Base-by-base conservation (phyloP, 1,140 invertebrate genomes). In the Mya arenaria region DNA sequence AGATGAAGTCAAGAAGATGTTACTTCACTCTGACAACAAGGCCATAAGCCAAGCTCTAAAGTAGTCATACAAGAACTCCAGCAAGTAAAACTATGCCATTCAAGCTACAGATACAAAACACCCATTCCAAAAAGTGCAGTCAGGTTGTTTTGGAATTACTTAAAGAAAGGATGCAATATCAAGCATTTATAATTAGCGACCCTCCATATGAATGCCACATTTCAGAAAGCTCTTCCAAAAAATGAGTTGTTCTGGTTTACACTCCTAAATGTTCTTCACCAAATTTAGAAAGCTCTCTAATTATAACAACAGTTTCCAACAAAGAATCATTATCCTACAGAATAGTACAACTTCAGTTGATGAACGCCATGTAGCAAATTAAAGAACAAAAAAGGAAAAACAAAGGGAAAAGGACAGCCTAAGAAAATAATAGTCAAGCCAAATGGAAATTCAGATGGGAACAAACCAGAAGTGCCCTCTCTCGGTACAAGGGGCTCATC, bases 391-490 rank as follows among this genome's bases (percentile, higher is more conserved):
- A 25, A 39, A 58, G 4, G 55, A 25, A 19, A 65, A 66, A 36
- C 13, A 10, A n/a, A 62, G 52, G 74, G 66, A n/a, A 39, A 30
- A 65, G 74, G 65, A 17, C n/a, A 62, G 25, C 74, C 74, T 1
- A 78, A 65, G 41, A 78, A 66, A 66, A 78, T 78, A 30, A 41
- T 65, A 25, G 74, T 78, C n/a, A 30, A 65, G 34, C 74, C 74
- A 32, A 63, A 66, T 37, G 39, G 28, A 4, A 25, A 15, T 3
- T 5, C 4, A n/a, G 62, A 34, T 55, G 30, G 36, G 13, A 23
- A 28, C 23, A 17, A 4, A 8, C 17, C n/a, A 4, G 36, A 15
- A 55, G n/a, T 23, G 6, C 68, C 25, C 1, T 28, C 39, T 44
- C 34, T 56, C 25, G 37, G 25, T n/a, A 52, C 68, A 19, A 71